Evolutionary conservation across 2,797 vertebrate genomes (phyloP).

Genomic region (Staurois parvus): DNA sequence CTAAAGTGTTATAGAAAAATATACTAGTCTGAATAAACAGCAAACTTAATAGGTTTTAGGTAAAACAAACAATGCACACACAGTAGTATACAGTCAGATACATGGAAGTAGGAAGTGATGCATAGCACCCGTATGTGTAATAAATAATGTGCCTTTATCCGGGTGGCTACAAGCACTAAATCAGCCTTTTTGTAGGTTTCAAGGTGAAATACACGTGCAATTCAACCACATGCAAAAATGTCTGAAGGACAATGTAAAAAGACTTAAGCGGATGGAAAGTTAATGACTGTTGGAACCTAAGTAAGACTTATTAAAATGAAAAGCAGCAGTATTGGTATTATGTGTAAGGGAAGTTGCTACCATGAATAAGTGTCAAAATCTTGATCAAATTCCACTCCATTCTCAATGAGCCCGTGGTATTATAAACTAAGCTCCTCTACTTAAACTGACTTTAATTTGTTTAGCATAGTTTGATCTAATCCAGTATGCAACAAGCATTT

Average conservation of each 20-base stretch:
- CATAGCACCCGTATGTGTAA: conserved; percentile 9
- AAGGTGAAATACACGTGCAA: conserved; percentile 22
- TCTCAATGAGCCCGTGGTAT: too few species aligned
- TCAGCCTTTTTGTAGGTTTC: background rate
- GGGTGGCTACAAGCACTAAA: background rate
- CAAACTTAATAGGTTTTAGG: conserved; percentile 23
- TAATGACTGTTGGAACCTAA: background rate
- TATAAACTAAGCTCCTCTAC: too few species aligned
- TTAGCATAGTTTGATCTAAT: too few species aligned
- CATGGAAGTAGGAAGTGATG: conserved; percentile 1
- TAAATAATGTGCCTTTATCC: background rate
- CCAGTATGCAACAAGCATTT: too few species aligned
- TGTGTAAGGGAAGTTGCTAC: too few species aligned
- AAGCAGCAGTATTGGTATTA: background rate
- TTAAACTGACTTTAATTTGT: too few species aligned
- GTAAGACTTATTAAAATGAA: background rate
- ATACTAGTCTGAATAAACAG: conserved; percentile 31
- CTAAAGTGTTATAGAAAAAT: conserved; percentile 41
- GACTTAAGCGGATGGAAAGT: too few species aligned
- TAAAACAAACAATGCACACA: conserved; percentile 39
- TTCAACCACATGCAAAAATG: conserved; percentile 44
- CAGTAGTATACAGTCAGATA: conserved; percentile 12
- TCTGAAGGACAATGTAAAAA: background rate
- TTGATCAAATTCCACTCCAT: too few species aligned
- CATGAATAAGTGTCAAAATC: too few species aligned